Base-by-base conservation (phyloP, 2,113 vertebrate species). In the Cichladusa arquata region DNA sequence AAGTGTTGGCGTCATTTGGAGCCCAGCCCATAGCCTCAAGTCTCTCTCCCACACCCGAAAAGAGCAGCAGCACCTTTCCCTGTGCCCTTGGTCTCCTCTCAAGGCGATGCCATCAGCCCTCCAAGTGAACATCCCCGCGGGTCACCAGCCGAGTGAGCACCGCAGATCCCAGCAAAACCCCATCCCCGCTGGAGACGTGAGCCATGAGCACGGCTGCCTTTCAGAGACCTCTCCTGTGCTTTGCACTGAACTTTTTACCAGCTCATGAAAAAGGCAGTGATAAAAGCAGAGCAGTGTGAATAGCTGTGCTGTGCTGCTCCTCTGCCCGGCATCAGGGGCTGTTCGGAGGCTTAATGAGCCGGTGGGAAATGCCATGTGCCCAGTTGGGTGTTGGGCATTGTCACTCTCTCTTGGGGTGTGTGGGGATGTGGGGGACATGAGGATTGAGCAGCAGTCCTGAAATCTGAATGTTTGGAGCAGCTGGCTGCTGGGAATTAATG, bases 251-350 rank as follows among this genome's bases (percentile, higher is more conserved):
- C 95, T 94, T 94, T 94, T 45, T 79, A 31, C 64, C 48, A 13
- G 94, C 94, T 95, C 2, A 40, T 4, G 28, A 93, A 89, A 89
- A 95, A 80, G 86, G 23, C n/a, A 29, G 86, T 2, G 89, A 89
- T 92, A 69, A 93, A 95, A 96, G 94, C 94, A 44, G 73, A 88
- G 96, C 51, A 0, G 62, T 57, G 92, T 47, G 86, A 95, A 89
- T 28, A 64, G 86, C 92, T 54, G 71, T 2, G 50, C 83, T 77
- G 57, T 5, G 38, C 72, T 1, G 9, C 53, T 85, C 66, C 86
- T 82, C 76, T 45, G 81, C 76, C 62, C 28, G 6, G 36, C 74
- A 42, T 6, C 60, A 5, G 3, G 61, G 79, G 74, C 26, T 1
- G 1, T 26, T 47, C 40, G 9, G 42, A 90, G 92, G 45, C 38